These are phyloP conservation scores for Rhinichthys osculus DNA, from an alignment of 2,797 vertebrate species.

Conservation along the genomic window DNA sequence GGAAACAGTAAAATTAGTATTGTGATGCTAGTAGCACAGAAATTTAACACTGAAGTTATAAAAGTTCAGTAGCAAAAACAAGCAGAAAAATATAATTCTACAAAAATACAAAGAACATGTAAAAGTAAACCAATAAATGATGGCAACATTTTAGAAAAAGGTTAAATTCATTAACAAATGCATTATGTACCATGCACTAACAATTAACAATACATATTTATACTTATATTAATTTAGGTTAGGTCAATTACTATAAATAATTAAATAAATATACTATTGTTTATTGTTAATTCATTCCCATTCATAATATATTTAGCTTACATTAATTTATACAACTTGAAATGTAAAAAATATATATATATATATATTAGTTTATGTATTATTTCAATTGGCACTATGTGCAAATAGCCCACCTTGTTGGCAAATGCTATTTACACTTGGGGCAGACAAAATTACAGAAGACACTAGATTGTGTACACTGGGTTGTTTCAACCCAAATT, in stretches of 20 bases:
- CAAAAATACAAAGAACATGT: neutral
- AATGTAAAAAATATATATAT: too few relatives aligned
- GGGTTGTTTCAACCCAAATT: too few relatives aligned
- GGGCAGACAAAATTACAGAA: too few relatives aligned
- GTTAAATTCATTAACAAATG: neutral
- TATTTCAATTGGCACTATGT: neutral
- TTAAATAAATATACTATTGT: neutral
- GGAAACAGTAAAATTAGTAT: neutral
- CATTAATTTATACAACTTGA: neutral
- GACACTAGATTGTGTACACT: too few relatives aligned
- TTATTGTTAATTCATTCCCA: neutral
- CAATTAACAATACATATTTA: neutral
- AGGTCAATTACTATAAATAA: neutral
- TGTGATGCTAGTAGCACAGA: neutral
- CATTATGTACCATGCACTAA: neutral
- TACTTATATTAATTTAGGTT: neutral
- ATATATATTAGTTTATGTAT: neutral
- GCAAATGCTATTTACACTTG: too few relatives aligned
- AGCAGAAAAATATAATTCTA: neutral
- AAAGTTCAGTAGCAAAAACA: neutral
- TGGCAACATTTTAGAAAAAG: neutral
- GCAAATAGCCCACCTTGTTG: too few relatives aligned
- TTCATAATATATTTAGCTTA: neutral
- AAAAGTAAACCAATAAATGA: neutral
- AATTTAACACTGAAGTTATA: neutral